These are phyloP conservation scores for Microctenopoma stevenorrisi DNA, from an alignment of 2,797 vertebrate species.

Conservation along the genomic window DNA sequence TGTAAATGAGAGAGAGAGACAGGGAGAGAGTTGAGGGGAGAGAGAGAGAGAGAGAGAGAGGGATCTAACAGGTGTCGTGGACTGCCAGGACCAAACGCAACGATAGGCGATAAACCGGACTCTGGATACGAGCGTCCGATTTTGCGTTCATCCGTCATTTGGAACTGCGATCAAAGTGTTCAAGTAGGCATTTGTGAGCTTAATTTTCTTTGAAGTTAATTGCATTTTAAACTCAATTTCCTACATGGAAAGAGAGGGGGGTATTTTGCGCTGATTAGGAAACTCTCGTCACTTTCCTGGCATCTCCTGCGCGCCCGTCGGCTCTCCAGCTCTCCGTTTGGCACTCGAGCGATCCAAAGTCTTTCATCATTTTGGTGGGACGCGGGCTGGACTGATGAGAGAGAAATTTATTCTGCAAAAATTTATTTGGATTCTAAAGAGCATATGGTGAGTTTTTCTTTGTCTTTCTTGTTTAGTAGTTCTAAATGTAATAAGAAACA, in stretches of 20 bases:
- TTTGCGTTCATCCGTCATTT: slow-evolving; percentile 32
- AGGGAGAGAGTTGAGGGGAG: slow-evolving; percentile 28
- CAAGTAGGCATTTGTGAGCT: neutral
- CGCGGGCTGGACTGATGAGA: slow-evolving; percentile 24
- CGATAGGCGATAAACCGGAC: slow-evolving; percentile 43
- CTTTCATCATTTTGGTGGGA: slow-evolving; percentile 43
- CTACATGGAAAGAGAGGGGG: slow-evolving; percentile 32
- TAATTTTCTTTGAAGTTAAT: slow-evolving; percentile 37
- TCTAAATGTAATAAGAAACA: neutral
- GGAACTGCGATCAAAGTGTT: slow-evolving; percentile 50
- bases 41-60: slow-evolving; percentile 52
- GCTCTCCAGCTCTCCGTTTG: slow-evolving; percentile 34
- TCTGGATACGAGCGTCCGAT: slow-evolving; percentile 44
- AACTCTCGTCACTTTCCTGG: slow-evolving; percentile 67
- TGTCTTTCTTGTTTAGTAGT: slow-evolving; percentile 12
- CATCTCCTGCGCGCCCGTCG: slow-evolving; percentile 51
- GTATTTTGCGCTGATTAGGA: slow-evolving; percentile 63
- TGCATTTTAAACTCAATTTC: slow-evolving; percentile 12
- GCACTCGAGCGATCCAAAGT: slow-evolving; percentile 49
- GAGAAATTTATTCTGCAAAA: neutral
- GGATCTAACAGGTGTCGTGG: slow-evolving; percentile 85
- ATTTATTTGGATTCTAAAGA: slow-evolving; percentile 29
- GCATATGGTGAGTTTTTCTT: slow-evolving; percentile 56
- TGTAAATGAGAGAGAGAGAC: slow-evolving; percentile 18
- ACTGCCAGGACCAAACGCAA: slow-evolving; percentile 60